Evolutionary conservation across 2,113 vertebrate genomes (phyloP).

Genomic region (Bagarius yarrelli): DNA sequence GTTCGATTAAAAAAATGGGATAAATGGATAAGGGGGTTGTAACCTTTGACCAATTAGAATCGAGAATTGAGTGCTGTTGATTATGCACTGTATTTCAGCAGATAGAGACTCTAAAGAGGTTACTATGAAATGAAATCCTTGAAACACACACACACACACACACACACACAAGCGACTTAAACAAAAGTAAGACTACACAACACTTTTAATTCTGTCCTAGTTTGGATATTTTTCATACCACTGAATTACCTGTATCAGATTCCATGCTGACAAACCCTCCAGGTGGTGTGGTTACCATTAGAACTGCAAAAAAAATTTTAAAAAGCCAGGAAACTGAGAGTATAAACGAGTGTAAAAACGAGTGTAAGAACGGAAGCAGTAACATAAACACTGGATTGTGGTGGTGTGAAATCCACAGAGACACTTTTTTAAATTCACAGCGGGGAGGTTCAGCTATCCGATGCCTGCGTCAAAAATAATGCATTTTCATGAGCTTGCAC

Average conservation of each 20-base stretch:
- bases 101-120: too few relatives aligned
- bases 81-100: too few relatives aligned
- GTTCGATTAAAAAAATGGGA: too few relatives aligned
- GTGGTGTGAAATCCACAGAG: not conserved
- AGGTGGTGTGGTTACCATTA: not conserved
- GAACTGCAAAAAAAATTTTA: not conserved
- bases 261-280: not conserved
- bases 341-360: too few relatives aligned
- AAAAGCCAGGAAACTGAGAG: not conserved
- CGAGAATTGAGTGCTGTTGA: not conserved
- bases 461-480: not conserved
- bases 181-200: not conserved
- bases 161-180: too few relatives aligned
- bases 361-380: too few relatives aligned
- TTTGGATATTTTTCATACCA: slow-evolving; percentile 11
- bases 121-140: too few relatives aligned
- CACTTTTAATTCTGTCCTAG: not conserved
- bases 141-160: too few relatives aligned
- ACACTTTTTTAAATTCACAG: slow-evolving; percentile 2
- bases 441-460: not conserved
- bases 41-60: not conserved
- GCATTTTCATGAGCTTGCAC: not conserved
- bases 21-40: too few relatives aligned
- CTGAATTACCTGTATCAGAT: not conserved
- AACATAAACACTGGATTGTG: too few relatives aligned